Conservation (phyloP, 2,797 vertebrate genomes). For the Sylvia borin region DNA sequence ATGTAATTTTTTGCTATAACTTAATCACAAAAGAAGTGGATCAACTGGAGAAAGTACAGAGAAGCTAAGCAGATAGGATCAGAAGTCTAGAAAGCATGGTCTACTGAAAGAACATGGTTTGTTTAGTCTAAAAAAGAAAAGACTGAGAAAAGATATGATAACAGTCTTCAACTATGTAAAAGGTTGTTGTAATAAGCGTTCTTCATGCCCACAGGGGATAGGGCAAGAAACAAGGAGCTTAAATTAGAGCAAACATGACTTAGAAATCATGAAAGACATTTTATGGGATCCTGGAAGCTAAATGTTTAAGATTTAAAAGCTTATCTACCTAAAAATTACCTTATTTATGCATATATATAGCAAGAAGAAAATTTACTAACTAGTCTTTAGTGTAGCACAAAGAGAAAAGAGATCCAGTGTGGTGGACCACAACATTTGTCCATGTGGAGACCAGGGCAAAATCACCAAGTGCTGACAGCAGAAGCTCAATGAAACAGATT, state of each 20-base stretch:
- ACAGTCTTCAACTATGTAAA: slow-evolving; percentile 38
- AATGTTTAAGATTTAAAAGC: not conserved
- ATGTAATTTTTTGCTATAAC: not conserved
- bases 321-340: not conserved
- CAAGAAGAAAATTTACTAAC: not conserved
- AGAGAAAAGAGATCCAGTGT: not conserved
- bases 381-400: not conserved
- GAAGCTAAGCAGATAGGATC: not conserved
- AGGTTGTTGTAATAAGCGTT: slow-evolving; percentile 1
- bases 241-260: not conserved
- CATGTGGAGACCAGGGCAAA: not conserved
- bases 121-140: slow-evolving; percentile 60
- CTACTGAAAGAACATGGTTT: slow-evolving; percentile 8
- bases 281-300: not conserved
- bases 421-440: not conserved
- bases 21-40: not conserved
- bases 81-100: not conserved
- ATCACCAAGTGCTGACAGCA: not conserved
- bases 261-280: not conserved
- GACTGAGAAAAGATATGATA: slow-evolving; percentile 49
- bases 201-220: not conserved
- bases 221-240: not conserved
- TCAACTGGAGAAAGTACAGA: not conserved
- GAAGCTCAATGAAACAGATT: not conserved
- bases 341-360: not conserved